Evolutionary conservation across 2,113 vertebrate species (phyloP).

Genomic region (Varanus salvator): DNA sequence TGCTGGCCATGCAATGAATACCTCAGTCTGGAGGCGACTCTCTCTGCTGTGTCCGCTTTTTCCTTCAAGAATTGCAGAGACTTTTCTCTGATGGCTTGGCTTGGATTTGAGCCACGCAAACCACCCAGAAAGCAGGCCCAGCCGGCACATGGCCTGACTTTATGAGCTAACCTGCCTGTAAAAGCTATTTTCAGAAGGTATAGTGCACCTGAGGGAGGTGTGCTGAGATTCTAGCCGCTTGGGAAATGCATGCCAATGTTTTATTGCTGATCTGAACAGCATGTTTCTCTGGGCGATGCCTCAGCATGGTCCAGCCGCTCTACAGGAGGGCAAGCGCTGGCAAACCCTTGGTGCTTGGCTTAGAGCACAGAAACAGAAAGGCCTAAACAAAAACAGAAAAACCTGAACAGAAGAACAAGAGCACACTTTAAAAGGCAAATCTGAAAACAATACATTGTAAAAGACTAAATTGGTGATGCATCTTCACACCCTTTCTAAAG

Average conservation of each 20-base stretch:
- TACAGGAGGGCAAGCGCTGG: background rate
- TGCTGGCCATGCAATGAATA: too few relatives aligned
- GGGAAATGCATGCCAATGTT: background rate
- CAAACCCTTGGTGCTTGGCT: too few relatives aligned
- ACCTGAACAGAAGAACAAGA: too few relatives aligned
- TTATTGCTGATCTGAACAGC: too few relatives aligned
- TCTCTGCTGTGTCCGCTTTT: too few relatives aligned
- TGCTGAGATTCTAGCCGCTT: background rate
- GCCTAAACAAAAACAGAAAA: too few relatives aligned
- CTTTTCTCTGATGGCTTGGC: background rate
- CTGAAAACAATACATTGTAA: too few relatives aligned
- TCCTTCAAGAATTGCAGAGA: background rate
- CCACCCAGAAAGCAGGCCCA: background rate
- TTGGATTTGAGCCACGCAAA: background rate
- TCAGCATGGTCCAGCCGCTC: background rate
- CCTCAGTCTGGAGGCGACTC: too few relatives aligned
- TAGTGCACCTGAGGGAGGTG: background rate
- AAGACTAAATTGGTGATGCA: too few relatives aligned
- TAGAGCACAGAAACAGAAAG: too few relatives aligned
- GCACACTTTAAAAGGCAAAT: too few relatives aligned
- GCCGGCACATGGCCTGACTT: background rate
- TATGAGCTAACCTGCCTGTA: background rate
- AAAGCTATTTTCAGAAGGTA: background rate
- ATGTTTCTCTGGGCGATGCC: background rate
- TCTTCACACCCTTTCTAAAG: too few relatives aligned